phyloP scores from a whole-genome alignment of 2,113 vertebrate genomes.

The Peromyscus leucopus region DNA sequence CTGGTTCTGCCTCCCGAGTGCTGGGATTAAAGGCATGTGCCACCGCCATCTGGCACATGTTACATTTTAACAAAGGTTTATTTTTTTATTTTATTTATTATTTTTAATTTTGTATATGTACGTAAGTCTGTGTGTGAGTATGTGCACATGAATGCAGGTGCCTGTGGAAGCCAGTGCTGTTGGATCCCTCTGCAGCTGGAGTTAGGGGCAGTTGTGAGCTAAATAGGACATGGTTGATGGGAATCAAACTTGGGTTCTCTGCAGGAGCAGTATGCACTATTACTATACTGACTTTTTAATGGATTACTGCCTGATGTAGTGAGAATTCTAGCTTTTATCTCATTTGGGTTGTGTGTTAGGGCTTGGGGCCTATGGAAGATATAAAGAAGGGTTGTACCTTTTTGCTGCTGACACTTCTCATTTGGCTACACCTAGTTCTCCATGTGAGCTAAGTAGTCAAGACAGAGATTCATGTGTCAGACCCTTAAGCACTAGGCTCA shows the following conservation, averaged over 20 bases:
- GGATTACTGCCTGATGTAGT: not conserved
- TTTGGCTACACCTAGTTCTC: slow-evolving; percentile 33
- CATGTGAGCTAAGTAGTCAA: slow-evolving; percentile 20
- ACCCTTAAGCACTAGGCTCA: not conserved
- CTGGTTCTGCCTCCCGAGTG: too few species aligned
- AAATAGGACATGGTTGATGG: not conserved
- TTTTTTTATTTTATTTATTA: not conserved
- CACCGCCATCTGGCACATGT: too few species aligned
- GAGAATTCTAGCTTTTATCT: slow-evolving; percentile 42
- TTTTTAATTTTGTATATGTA: not conserved
- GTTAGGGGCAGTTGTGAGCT: not conserved
- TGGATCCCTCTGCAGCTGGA: not conserved
- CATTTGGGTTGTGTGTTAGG: not conserved
- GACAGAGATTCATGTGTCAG: slow-evolving; percentile 17
- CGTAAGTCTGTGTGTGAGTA: not conserved
- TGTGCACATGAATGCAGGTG: too few species aligned
- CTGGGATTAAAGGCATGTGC: too few species aligned
- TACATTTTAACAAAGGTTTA: too few species aligned
- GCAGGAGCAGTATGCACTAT: not conserved
- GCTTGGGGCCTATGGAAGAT: not conserved
- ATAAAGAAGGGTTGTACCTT: not conserved
- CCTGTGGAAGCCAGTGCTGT: not conserved
- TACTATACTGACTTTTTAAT: slow-evolving; percentile 41
- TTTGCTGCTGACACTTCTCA: slow-evolving; percentile 8
- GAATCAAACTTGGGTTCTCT: not conserved